Conservation (phyloP, 2,797 vertebrate species). For the Gymnothorax javanicus region DNA sequence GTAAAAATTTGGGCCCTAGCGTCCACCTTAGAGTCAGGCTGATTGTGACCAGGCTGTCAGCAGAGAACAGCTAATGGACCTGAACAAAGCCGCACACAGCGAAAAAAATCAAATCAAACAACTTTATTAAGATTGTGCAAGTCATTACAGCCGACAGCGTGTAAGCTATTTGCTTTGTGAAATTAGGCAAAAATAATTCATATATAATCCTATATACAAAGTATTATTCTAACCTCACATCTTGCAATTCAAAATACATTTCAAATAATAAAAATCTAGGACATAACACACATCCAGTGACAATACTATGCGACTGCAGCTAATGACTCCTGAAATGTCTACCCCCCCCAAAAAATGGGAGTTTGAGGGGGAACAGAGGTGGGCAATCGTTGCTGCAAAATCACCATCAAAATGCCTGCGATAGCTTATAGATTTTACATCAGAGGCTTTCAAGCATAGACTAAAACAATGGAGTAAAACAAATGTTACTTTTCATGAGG, state of each 20-base stretch:
- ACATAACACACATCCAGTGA: conserved; percentile 62
- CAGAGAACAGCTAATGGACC: background rate
- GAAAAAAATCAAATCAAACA: conserved; percentile 56
- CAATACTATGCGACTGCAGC: conserved; percentile 64
- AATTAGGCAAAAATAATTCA: conserved; percentile 29
- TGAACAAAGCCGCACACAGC: background rate
- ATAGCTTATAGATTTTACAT: background rate
- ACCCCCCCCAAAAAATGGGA: conserved; percentile 20
- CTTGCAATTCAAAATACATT: conserved; percentile 16
- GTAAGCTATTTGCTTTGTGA: conserved; percentile 41
- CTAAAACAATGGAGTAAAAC: background rate
- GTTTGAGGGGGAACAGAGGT: conserved; percentile 43
- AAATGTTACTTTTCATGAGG: background rate
- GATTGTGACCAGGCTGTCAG: background rate
- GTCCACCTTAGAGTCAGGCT: too few species aligned
- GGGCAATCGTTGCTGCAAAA: background rate
- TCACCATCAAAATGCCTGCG: background rate
- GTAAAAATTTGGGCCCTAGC: too few species aligned
- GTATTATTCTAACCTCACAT: conserved; percentile 18
- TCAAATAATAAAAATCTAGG: background rate
- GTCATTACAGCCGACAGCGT: conserved; percentile 62
- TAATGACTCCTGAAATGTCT: conserved; percentile 62
- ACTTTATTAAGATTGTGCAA: conserved; percentile 74
- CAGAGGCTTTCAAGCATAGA: background rate
- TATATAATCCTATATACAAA: background rate